phyloP scores from a whole-genome alignment of 2,888 invertebrate species.

The Hanleya hanleyi region DNA sequence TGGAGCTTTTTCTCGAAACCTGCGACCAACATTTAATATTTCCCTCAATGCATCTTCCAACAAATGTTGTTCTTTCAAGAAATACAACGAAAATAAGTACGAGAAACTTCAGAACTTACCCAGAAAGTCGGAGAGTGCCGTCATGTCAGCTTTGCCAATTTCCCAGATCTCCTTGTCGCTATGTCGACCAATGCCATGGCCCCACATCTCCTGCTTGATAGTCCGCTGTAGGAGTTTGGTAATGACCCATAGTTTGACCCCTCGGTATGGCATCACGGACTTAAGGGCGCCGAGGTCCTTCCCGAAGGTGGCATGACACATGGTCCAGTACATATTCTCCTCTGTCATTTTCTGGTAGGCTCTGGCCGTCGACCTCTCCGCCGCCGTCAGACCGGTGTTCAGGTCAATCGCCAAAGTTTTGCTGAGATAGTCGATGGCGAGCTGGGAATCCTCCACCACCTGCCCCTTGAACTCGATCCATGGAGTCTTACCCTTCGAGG shows the following conservation, averaged over 20 bases:
- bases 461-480: conserved; percentile 72
- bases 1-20: too few species aligned
- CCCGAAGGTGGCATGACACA: conserved; percentile 64
- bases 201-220: conserved; percentile 58
- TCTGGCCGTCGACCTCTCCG: conserved; percentile 63
- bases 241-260: conserved; percentile 50
- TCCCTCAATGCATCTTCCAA: too few species aligned
- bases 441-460: conserved; percentile 70
- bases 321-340: conserved; percentile 73
- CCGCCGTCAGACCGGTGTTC: conserved; percentile 53
- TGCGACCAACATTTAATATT: too few species aligned
- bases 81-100: too few species aligned
- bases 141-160: conserved; percentile 67
- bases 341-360: conserved; percentile 71
- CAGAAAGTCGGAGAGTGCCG: conserved; percentile 68
- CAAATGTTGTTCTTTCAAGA: too few species aligned
- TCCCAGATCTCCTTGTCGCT: conserved; percentile 66
- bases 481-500: conserved; percentile 71
- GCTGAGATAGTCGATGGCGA: conserved; percentile 70
- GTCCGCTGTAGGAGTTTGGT: conserved; percentile 45
- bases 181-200: conserved; percentile 73
- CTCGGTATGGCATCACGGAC: conserved; percentile 38
- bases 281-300: conserved; percentile 43
- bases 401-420: conserved; percentile 60
- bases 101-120: too few species aligned